Evolutionary conservation across 2,888 invertebrate genomes (phyloP).

Genomic region (Leucozona laternaria): DNA sequence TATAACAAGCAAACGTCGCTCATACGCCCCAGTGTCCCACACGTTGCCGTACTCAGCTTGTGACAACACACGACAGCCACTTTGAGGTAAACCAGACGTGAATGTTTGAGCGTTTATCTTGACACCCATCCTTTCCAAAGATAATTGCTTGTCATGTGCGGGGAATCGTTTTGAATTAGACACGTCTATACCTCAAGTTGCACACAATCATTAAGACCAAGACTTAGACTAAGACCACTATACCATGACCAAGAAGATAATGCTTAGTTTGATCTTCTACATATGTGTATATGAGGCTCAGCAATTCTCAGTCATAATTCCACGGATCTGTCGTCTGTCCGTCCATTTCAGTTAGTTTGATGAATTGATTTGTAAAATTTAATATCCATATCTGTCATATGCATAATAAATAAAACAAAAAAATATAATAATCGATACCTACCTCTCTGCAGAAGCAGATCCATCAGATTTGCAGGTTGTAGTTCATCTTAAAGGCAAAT

Average conservation of each 20-base stretch:
- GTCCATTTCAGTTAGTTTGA: slow-evolving; percentile 51
- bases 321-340: slow-evolving; percentile 23
- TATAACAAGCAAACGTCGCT: slow-evolving; percentile 31
- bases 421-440: slow-evolving; percentile 38
- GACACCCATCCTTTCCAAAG: slow-evolving; percentile 50
- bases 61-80: slow-evolving; percentile 46
- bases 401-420: slow-evolving; percentile 22
- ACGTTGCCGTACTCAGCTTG: slow-evolving; percentile 2
- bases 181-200: slow-evolving; percentile 27
- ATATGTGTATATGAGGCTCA: not conserved
- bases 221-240: not conserved
- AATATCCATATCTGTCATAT: slow-evolving; percentile 61
- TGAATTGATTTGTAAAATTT: slow-evolving; percentile 64
- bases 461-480: slow-evolving; percentile 20
- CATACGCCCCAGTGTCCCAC: slow-evolving; percentile 48
- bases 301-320: not conserved
- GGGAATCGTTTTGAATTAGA: slow-evolving; percentile 44
- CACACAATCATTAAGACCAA: not conserved
- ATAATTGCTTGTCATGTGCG: slow-evolving; percentile 62
- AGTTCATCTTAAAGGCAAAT: slow-evolving; percentile 40
- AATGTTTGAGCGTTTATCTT: slow-evolving; percentile 48
- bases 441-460: slow-evolving; percentile 11
- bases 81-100: slow-evolving; percentile 37
- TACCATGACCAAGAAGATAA: not conserved
- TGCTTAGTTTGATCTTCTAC: not conserved